Conservation (phyloP, 2,888 invertebrate species). For the Tipula helvola region DNA sequence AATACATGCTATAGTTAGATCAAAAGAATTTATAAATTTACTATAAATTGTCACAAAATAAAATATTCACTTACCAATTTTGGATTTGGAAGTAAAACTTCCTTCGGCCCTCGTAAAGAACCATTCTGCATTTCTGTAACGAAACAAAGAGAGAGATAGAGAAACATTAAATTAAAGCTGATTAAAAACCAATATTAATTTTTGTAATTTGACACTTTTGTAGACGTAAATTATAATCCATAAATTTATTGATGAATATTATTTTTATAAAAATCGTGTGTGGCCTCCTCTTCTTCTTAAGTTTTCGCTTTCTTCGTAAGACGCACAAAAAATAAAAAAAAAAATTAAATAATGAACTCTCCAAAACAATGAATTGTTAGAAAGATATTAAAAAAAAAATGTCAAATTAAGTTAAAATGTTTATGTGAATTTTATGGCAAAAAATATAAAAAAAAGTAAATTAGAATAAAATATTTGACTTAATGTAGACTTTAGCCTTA, state of each 20-base stretch:
- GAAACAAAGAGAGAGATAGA: slow-evolving; percentile 11
- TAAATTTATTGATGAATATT: not conserved
- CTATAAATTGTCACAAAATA: not conserved
- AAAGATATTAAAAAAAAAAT: not conserved
- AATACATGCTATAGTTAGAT: not conserved
- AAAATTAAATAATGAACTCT: not conserved
- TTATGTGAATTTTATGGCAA: not conserved
- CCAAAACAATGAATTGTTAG: not conserved
- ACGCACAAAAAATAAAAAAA: not conserved
- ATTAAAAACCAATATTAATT: not conserved
- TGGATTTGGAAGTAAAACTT: slow-evolving; percentile 29
- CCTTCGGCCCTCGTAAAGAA: slow-evolving; percentile 26
- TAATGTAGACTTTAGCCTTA: not conserved
- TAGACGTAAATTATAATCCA: not conserved
- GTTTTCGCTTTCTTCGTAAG: not conserved
- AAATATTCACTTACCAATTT: slow-evolving; percentile 22
- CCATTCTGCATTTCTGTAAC: slow-evolving; percentile 31
- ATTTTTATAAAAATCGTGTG: not conserved
- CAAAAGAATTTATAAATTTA: not conserved
- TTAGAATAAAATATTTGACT: not conserved
- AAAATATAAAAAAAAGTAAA: not conserved
- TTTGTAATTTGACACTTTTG: not conserved
- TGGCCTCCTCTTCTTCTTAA: not conserved
- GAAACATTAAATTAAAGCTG: not conserved
- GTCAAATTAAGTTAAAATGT: not conserved